phyloP scores from a whole-genome alignment of 2,113 vertebrate genomes.

The Mirounga angustirostris region DNA sequence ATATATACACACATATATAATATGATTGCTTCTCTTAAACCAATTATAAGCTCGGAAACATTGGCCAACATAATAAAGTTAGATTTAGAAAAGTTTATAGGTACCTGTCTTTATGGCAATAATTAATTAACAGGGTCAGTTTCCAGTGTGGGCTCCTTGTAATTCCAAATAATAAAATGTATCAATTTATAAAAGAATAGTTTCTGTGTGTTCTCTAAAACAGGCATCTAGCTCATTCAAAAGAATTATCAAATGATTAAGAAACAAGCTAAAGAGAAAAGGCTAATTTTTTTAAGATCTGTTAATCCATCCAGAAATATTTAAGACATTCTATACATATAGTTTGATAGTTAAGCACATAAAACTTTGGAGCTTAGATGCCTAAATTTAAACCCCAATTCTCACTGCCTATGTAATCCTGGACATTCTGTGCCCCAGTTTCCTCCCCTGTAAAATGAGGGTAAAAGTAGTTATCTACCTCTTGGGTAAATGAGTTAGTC shows the following conservation, averaged over 20 bases:
- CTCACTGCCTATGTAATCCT: not conserved
- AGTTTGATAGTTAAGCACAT: not conserved
- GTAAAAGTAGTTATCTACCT: not conserved
- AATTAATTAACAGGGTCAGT: not conserved
- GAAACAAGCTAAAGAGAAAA: not conserved
- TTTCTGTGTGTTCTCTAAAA: not conserved
- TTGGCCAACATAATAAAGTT: not conserved
- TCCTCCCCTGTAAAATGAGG: slow-evolving; percentile 22
- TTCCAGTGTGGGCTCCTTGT: not conserved
- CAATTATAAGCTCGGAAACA: slow-evolving; percentile 16
- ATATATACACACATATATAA: not conserved
- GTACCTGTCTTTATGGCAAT: not conserved
- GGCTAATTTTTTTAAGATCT: not conserved
- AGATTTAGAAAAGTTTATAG: not conserved
- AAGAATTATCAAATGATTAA: not conserved
- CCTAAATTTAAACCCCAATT: slow-evolving; percentile 38
- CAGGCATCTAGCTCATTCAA: not conserved
- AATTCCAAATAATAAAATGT: slow-evolving; percentile 38
- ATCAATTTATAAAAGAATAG: not conserved
- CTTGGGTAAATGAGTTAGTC: not conserved
- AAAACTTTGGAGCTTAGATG: not conserved
- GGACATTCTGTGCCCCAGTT: not conserved
- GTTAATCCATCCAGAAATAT: slow-evolving; percentile 4
- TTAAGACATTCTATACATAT: not conserved
- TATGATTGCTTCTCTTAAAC: not conserved